Evolutionary conservation across 2,797 vertebrate species (phyloP).

Genomic region (Trachops cirrhosus): DNA sequence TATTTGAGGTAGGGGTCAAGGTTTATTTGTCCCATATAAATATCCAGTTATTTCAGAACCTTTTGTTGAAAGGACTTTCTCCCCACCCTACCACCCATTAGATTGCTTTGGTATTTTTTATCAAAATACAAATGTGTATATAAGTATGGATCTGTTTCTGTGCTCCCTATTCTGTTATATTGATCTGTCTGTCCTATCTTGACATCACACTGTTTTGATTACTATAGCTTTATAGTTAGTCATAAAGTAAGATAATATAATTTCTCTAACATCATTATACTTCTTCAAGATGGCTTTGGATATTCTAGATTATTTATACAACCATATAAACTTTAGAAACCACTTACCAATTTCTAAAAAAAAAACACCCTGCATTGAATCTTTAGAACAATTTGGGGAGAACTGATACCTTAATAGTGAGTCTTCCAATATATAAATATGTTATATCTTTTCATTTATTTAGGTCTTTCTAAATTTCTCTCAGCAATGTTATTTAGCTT

Average conservation of each 20-base stretch:
- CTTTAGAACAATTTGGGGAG: background rate
- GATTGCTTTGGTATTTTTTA: background rate
- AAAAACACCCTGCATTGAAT: background rate
- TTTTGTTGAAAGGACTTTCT: background rate
- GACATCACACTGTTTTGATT: background rate
- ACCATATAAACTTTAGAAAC: background rate
- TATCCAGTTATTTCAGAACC: background rate
- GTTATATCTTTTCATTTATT: no score
- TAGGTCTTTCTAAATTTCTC: no score
- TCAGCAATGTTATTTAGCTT: no score
- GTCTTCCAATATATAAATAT: no score
- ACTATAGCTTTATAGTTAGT: background rate
- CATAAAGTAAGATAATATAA: background rate
- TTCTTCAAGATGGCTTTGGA: background rate
- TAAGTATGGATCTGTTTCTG: background rate
- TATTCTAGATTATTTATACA: background rate
- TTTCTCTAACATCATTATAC: background rate
- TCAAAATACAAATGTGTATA: background rate
- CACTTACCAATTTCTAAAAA: background rate
- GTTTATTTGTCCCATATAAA: background rate
- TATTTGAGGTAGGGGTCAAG: background rate
- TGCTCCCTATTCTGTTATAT: background rate
- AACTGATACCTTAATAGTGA: no score
- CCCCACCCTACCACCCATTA: background rate
- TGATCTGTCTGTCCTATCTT: background rate